These are phyloP conservation scores for Antitype chi DNA, from an alignment of 2,888 invertebrate species.

Conservation along the genomic window DNA sequence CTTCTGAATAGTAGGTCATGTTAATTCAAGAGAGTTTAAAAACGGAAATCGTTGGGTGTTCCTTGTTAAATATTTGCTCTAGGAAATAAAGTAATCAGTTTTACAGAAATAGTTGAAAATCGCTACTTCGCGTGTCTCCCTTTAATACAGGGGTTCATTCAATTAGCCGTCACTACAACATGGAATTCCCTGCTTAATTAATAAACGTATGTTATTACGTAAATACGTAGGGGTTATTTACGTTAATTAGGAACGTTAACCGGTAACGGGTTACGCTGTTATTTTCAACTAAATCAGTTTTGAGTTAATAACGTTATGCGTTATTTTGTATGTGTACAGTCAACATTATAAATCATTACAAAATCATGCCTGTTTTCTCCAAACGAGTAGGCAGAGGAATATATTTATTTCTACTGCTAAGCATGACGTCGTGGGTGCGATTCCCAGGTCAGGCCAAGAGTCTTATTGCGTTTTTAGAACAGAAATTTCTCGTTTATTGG, in stretches of 20 bases:
- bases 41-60: constrained; percentile 30
- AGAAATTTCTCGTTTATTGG: too few species aligned
- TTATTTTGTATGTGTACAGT: constrained; percentile 22
- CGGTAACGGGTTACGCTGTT: constrained; percentile 49
- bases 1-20: not conserved
- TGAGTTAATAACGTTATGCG: constrained; percentile 24
- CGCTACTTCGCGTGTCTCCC: constrained; percentile 76
- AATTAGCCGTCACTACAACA: constrained; percentile 61
- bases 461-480: too few species aligned
- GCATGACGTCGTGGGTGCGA: too few species aligned
- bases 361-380: too few species aligned
- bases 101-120: constrained; percentile 73
- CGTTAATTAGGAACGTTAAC: constrained; percentile 54
- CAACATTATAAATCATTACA: not conserved
- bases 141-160: constrained; percentile 63
- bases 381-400: too few species aligned
- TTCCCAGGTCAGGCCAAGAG: too few species aligned
- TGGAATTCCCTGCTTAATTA: constrained; percentile 61
- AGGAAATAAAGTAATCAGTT: constrained; percentile 72
- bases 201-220: constrained; percentile 54
- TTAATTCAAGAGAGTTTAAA: constrained; percentile 21
- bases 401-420: too few species aligned
- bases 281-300: constrained; percentile 56
- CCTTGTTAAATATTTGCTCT: constrained; percentile 46
- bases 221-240: constrained; percentile 37